phyloP scores from a whole-genome alignment of 23 tunicate genomes.

The Ciona savignyi region DNA sequence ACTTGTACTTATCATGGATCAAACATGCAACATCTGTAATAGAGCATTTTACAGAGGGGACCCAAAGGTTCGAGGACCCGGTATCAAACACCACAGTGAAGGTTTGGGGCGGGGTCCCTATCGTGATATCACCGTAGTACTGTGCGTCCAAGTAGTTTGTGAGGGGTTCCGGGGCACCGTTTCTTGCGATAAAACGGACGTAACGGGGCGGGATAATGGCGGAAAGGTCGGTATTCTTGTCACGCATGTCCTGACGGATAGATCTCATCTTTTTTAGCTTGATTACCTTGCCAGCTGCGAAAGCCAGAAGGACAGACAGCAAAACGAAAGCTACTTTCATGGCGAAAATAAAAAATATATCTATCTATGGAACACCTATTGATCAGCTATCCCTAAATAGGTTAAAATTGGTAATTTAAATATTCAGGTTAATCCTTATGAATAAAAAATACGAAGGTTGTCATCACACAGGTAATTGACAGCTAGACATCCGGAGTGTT shows the following conservation, averaged over 20 bases:
- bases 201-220: neutral
- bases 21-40: constrained; percentile 75
- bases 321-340: neutral
- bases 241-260: constrained; percentile 48
- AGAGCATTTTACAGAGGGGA: constrained; percentile 69
- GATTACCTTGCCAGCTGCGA: neutral
- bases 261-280: neutral
- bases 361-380: too few species aligned
- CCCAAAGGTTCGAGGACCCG: constrained; percentile 91
- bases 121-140: constrained; percentile 76
- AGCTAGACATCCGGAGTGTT: too few species aligned
- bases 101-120: constrained; percentile 87
- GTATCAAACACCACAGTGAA: constrained; percentile 96
- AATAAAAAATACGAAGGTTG: too few species aligned
- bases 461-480: too few species aligned
- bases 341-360: neutral
- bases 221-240: constrained; percentile 34
- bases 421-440: too few species aligned
- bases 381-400: neutral
- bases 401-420: too few species aligned
- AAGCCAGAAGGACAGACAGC: neutral
- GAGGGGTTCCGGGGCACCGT: constrained; percentile 51
- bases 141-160: constrained; percentile 95
- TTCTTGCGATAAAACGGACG: neutral
- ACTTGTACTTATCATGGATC: constrained; percentile 47